phyloP scores from a whole-genome alignment of 2,113 vertebrate genomes.

The Agelaius tricolor region DNA sequence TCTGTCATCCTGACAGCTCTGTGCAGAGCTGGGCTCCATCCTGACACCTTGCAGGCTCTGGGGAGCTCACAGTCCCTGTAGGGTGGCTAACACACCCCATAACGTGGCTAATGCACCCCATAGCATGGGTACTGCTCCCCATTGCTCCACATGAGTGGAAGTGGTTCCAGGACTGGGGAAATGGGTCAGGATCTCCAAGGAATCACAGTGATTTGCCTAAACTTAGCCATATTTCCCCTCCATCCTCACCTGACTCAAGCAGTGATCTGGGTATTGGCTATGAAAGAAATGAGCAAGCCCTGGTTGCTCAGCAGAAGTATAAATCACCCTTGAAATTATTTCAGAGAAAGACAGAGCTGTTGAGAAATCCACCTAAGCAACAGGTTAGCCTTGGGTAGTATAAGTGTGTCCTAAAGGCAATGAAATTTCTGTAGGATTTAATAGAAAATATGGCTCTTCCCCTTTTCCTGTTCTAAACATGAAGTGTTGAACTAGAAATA shows the following conservation, averaged over 20 bases:
- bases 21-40: background rate
- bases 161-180: background rate
- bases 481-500: background rate
- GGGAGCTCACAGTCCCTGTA: background rate
- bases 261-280: too few species aligned
- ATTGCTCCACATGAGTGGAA: background rate
- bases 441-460: accelerated
- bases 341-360: background rate
- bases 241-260: background rate
- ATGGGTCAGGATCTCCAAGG: background rate
- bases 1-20: slow-evolving; percentile 56
- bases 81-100: background rate
- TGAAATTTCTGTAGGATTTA: background rate
- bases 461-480: background rate
- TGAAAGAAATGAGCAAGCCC: background rate
- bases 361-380: background rate
- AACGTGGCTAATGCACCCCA: background rate
- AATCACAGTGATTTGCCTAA: background rate
- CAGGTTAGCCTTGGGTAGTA: background rate
- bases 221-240: background rate
- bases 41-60: background rate
- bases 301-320: background rate
- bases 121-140: background rate
- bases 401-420: background rate
- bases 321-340: background rate